A percentile compares a stretch with the other conserved stretches of the same genome.
Evolutionary conservation across 2,797 vertebrate genomes (phyloP).

Genomic region (Hydrophis major): DNA sequence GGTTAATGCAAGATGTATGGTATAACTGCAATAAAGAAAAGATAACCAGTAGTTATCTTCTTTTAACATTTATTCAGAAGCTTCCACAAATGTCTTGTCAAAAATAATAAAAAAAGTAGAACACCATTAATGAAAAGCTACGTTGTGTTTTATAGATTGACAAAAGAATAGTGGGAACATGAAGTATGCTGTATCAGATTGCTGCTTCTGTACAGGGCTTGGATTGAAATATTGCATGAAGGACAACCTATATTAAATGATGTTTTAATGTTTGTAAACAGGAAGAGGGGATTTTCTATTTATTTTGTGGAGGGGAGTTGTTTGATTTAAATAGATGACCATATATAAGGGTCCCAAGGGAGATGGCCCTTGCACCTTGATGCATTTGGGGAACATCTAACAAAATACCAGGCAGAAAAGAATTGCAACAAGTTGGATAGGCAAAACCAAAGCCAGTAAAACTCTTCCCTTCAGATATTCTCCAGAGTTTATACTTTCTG

Average conservation of each 20-base stretch:
- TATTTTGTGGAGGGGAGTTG: neutral
- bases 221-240: neutral
- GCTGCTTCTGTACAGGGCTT: neutral
- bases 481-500: neutral
- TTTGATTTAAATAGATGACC: neutral
- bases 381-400: neutral
- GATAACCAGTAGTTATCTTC: neutral
- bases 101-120: neutral
- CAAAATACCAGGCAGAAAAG: neutral
- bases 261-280: neutral
- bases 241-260: neutral
- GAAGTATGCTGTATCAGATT: neutral
- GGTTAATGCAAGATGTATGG: neutral
- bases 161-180: neutral
- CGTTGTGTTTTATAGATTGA: neutral
- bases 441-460: neutral
- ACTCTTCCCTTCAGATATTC: constrained; percentile 12
- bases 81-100: neutral
- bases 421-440: too few relatives aligned
- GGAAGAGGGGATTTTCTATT: neutral
- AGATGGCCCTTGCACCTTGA: neutral
- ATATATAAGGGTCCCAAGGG: neutral
- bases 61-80: neutral
- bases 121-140: neutral
- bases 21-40: neutral